Base-by-base conservation (phyloP, 2,113 vertebrate species). In the Microtus ochrogaster region DNA sequence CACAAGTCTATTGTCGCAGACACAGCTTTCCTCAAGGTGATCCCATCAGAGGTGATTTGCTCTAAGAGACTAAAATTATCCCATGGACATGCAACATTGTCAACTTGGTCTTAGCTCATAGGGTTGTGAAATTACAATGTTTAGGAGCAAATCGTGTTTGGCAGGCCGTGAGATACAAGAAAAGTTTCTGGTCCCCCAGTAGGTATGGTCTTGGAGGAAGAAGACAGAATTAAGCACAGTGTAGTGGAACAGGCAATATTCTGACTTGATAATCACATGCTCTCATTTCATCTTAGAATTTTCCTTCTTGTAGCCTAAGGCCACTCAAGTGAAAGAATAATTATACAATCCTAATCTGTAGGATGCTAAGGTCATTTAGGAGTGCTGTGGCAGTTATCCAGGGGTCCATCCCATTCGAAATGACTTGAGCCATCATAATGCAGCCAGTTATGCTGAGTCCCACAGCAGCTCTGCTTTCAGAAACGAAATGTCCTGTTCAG, bases 401-500 rank as follows among this genome's bases (percentile, higher is more conserved):
- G 58, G 44, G 44, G 44, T 55, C 68, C 41, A 12, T 61, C 82
- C 3, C 77, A 97, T 94, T 91, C 49, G 52, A 7, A 87, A 33
- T 76, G 96, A 95, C 82, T 89, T 24, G 22, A 4, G 21, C 84
- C 94, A 65, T 74, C 49, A 58, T 73, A 47, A 86, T 79, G 77
- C 55, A 92, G 58, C 49, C 81, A 76, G 77, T 77, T 63, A 41
- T 28, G n/a, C 81, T 94, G 85, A 92, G 58, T 19, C 58, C 91
- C 90, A 91, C 74, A 94, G 92, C 61, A 41, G n/a, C 66, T 91
- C 66, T 95, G 39, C 33, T 2, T 65, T 94, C 85, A 70, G 47
- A 89, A 91, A 61, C 83, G 95, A 96, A 63, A 83, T 93, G 88
- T 83, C 91, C 65, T 73, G 21, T 88, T 92, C 85, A 86, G 58